These are phyloP conservation scores for Odobenus rosmarus DNA, from an alignment of 2,113 vertebrate genomes.

Conservation along the genomic window DNA sequence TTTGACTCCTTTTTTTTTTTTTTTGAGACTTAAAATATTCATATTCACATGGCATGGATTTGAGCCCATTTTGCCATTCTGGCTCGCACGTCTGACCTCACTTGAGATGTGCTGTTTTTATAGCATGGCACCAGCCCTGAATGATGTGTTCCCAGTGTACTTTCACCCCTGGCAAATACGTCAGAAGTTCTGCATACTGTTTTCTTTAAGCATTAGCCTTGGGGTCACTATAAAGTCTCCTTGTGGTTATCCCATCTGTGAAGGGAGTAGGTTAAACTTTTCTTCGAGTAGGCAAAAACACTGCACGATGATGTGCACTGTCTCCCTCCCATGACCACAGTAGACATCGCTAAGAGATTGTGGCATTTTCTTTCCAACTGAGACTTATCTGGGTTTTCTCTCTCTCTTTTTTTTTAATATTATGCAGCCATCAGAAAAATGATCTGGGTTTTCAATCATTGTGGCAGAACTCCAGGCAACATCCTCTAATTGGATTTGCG, in stretches of 20 bases:
- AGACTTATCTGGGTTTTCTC: neutral
- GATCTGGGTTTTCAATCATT: neutral
- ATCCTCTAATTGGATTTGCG: neutral
- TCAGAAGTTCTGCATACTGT: neutral
- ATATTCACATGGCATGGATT: neutral
- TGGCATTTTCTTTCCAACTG: neutral
- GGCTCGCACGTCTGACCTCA: neutral
- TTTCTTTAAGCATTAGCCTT: neutral
- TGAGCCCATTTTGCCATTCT: neutral
- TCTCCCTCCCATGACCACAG: neutral
- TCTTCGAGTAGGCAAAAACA: neutral
- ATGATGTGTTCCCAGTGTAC: neutral
- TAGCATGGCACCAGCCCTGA: fast-evolving
- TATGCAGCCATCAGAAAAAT: too few relatives aligned
- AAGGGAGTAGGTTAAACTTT: neutral
- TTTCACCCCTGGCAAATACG: neutral
- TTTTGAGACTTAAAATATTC: neutral
- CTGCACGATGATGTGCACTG: too few relatives aligned
- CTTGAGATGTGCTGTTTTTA: neutral
- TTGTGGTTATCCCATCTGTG: neutral
- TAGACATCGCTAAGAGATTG: neutral
- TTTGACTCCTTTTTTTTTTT: neutral
- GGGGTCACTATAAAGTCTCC: neutral
- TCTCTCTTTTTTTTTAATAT: too few relatives aligned
- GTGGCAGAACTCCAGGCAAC: neutral